These are phyloP conservation scores for Microtus richardsoni DNA, from an alignment of 2,113 vertebrate species.

Conservation along the genomic window DNA sequence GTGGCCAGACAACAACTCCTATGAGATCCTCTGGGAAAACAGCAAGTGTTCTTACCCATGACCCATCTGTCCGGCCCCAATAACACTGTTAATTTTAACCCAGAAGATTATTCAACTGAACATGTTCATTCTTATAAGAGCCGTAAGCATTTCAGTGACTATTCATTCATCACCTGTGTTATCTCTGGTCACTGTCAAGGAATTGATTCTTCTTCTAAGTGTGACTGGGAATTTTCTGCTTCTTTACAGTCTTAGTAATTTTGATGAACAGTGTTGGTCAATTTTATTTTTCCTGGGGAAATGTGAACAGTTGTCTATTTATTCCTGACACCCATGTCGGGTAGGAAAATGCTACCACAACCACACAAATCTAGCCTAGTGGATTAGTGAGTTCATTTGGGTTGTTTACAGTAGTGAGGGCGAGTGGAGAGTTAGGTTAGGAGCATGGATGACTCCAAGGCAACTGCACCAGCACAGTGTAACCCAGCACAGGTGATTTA, in stretches of 20 bases:
- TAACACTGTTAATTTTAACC: slow-evolving; percentile 24
- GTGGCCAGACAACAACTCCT: not conserved
- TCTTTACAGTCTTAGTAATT: not conserved
- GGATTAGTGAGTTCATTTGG: not conserved
- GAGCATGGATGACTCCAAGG: not conserved
- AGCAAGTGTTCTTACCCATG: not conserved
- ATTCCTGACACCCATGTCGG: not conserved
- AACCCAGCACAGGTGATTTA: not conserved
- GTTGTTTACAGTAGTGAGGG: too few species aligned
- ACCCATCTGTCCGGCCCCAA: not conserved
- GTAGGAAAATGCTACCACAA: not conserved
- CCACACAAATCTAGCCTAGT: not conserved
- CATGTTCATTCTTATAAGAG: not conserved
- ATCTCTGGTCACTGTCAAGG: not conserved
- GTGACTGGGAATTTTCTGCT: not conserved
- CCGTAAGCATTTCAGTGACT: not conserved
- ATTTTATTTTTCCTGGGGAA: not conserved
- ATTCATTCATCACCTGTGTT: slow-evolving; percentile 5
- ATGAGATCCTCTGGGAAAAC: not conserved
- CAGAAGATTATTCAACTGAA: not conserved
- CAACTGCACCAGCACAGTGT: not conserved
- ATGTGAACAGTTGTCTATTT: not conserved
- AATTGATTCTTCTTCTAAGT: not conserved
- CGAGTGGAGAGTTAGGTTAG: not conserved
- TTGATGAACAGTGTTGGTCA: not conserved